phyloP scores from a whole-genome alignment of 2,888 invertebrate genomes.

The Abscondita cerata region DNA sequence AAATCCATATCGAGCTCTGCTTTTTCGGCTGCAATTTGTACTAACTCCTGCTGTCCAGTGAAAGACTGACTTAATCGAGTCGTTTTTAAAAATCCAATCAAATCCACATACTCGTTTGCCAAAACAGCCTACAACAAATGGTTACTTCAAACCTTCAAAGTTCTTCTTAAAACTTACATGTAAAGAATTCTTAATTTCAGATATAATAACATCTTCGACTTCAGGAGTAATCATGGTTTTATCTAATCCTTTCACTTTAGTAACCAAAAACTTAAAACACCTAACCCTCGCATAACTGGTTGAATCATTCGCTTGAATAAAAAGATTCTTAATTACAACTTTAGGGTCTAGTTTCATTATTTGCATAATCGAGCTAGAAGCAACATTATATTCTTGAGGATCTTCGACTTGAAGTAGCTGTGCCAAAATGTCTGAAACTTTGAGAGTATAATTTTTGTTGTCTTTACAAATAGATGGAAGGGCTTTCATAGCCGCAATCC shows the following conservation, averaged over 20 bases:
- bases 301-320: slow-evolving; percentile 66
- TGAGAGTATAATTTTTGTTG: slow-evolving; percentile 80
- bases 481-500: slow-evolving; percentile 93
- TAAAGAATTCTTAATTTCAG: slow-evolving; percentile 85
- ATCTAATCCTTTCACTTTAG: slow-evolving; percentile 81
- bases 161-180: slow-evolving; percentile 43
- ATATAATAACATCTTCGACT: slow-evolving; percentile 82
- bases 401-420: slow-evolving; percentile 91
- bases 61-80: slow-evolving; percentile 83
- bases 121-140: slow-evolving; percentile 74
- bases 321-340: slow-evolving; percentile 65
- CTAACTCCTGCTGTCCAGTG: slow-evolving; percentile 84
- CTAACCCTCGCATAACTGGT: slow-evolving; percentile 83
- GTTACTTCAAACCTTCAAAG: background rate
- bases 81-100: slow-evolving; percentile 85
- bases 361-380: slow-evolving; percentile 81
- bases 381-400: slow-evolving; percentile 80
- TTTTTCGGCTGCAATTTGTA: slow-evolving; percentile 85
- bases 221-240: slow-evolving; percentile 82
- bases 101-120: slow-evolving; percentile 88
- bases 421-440: slow-evolving; percentile 90
- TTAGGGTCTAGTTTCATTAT: slow-evolving; percentile 78
- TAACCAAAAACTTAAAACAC: slow-evolving; percentile 86
- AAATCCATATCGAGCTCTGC: slow-evolving; percentile 75
- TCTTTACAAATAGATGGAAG: slow-evolving; percentile 88